Percentiles rank a stretch among this genome's conserved stretches.
Evolutionary conservation across 2,113 vertebrate genomes (phyloP).

Genomic region (Rhynchomys soricoides): DNA sequence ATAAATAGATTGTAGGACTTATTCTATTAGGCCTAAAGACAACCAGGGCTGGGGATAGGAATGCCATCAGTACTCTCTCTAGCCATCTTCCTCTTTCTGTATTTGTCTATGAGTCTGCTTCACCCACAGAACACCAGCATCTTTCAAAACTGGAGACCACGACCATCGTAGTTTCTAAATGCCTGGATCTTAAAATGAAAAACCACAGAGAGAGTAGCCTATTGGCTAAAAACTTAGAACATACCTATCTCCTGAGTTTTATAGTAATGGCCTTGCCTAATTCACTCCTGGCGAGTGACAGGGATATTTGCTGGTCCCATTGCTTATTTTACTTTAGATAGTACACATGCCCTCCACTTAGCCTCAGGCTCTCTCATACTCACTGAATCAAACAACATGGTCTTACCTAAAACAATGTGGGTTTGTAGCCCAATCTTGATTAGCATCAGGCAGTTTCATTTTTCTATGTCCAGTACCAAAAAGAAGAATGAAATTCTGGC

Average conservation of each 20-base stretch:
- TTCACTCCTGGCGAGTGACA: not conserved
- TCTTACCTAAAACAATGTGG: not conserved
- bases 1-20: not conserved
- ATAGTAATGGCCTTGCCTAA: not conserved
- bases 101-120: not conserved
- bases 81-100: not conserved
- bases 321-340: not conserved
- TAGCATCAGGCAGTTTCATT: not conserved
- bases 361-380: not conserved
- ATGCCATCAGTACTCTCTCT: not conserved
- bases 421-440: not conserved
- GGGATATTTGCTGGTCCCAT: not conserved
- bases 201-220: not conserved
- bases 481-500: not conserved
- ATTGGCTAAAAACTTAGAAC: conserved; percentile 8
- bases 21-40: not conserved
- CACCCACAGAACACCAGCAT: not conserved
- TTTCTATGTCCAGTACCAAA: not conserved
- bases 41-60: not conserved
- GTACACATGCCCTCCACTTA: not conserved
- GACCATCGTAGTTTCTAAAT: not conserved
- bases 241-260: not conserved
- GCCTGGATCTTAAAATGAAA: not conserved
- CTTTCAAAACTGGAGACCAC: not conserved
- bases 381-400: not conserved